These are phyloP conservation scores for Apodemia mormo DNA, from an alignment of 2,888 invertebrate genomes.

Conservation along the genomic window DNA sequence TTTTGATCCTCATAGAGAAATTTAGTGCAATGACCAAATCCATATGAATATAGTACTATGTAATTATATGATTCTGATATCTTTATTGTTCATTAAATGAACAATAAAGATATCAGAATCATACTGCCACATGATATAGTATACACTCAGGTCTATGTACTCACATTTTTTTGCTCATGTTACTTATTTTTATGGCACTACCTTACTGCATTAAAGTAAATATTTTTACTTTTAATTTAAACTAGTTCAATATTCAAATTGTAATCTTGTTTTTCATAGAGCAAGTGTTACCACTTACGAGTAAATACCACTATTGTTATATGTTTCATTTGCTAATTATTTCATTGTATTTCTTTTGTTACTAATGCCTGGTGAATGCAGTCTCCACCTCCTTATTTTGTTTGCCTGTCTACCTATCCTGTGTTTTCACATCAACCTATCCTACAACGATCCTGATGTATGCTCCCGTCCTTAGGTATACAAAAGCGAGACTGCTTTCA, in stretches of 20 bases:
- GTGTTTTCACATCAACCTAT: constrained; percentile 33
- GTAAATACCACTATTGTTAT: neutral
- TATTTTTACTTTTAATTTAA: no score
- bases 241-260: neutral
- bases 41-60: no score
- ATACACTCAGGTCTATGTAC: no score
- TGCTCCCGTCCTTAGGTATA: constrained; percentile 71
- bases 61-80: no score
- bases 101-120: no score
- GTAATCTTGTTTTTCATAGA: neutral
- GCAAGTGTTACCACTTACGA: neutral
- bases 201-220: no score
- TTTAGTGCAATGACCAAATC: no score
- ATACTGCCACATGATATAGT: no score
- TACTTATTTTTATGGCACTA: no score
- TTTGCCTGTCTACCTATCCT: constrained; percentile 26
- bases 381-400: constrained; percentile 49
- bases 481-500: constrained; percentile 93
- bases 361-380: constrained; percentile 78
- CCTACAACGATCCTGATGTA: constrained; percentile 45
- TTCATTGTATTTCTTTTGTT: constrained; percentile 42
- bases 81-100: no score
- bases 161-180: no score
- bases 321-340: constrained; percentile 26
- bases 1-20: no score